Conservation (phyloP, 2,113 vertebrate genomes). For the Mirza zaza region DNA sequence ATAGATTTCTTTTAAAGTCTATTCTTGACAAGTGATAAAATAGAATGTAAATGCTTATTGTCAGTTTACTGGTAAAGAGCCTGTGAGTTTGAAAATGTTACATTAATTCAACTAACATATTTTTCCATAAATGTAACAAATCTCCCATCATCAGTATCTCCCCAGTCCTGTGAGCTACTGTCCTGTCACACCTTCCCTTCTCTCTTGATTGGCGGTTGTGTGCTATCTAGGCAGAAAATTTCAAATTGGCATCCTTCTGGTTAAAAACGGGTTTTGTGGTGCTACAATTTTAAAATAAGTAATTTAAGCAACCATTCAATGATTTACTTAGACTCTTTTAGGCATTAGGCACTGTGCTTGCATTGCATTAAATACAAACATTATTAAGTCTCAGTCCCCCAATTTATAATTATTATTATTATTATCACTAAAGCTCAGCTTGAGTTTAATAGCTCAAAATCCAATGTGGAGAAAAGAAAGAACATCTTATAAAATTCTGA, state of each 20-base stretch:
- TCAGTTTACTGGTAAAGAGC: background rate
- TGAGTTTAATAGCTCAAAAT: background rate
- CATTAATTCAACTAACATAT: background rate
- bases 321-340: background rate
- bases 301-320: background rate
- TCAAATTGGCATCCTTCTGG: background rate
- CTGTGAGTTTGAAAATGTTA: background rate
- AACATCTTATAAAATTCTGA: background rate
- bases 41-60: background rate
- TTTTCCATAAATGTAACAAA: background rate
- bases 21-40: background rate
- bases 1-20: background rate
- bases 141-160: background rate
- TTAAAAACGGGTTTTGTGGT: background rate
- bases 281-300: conserved; percentile 11
- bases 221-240: background rate
- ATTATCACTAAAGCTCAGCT: too few relatives aligned
- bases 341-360: background rate
- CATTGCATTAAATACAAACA: background rate
- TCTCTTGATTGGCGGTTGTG: background rate
- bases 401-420: too few relatives aligned
- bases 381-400: background rate
- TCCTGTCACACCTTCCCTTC: background rate
- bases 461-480: background rate
- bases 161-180: background rate